Conservation (phyloP, 2,888 invertebrate genomes). For the Brachypterus glaber region DNA sequence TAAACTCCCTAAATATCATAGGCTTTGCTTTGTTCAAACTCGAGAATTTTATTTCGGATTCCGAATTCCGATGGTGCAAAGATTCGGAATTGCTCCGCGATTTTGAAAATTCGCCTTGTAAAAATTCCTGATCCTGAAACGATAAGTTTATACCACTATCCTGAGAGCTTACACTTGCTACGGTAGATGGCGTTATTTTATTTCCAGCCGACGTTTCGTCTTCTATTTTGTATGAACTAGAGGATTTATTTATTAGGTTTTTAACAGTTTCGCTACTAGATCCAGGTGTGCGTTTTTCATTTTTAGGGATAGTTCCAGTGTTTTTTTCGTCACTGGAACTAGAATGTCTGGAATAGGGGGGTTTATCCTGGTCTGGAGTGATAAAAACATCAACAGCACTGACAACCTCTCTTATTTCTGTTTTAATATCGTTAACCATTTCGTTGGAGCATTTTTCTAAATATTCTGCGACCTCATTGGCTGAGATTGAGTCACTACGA, state of each 20-base stretch:
- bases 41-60: conserved; percentile 32
- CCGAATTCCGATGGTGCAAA: conserved; percentile 29
- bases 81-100: conserved; percentile 36
- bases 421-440: conserved; percentile 71
- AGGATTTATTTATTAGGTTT: conserved; percentile 43
- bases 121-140: conserved; percentile 55
- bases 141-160: conserved; percentile 70
- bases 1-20: conserved; percentile 27
- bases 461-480: conserved; percentile 67
- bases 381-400: conserved; percentile 58
- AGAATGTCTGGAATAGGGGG: conserved; percentile 32
- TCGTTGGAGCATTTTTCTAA: conserved; percentile 68
- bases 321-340: conserved; percentile 31
- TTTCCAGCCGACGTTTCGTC: conserved; percentile 45
- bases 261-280: conserved; percentile 35
- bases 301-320: conserved; percentile 26
- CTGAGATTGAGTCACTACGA: conserved; percentile 60
- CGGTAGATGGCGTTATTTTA: conserved; percentile 53
- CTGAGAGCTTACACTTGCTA: conserved; percentile 63
- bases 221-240: conserved; percentile 48
- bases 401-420: conserved; percentile 64
- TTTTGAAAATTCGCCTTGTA: conserved; percentile 27
- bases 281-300: conserved; percentile 31
- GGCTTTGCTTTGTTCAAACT: conserved; percentile 33
- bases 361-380: conserved; percentile 35